Evolutionary conservation across 1,140 invertebrate species (phyloP), one percentile per base, ranked within the genome.

Genomic region (Archivesica marissinica): DNA sequence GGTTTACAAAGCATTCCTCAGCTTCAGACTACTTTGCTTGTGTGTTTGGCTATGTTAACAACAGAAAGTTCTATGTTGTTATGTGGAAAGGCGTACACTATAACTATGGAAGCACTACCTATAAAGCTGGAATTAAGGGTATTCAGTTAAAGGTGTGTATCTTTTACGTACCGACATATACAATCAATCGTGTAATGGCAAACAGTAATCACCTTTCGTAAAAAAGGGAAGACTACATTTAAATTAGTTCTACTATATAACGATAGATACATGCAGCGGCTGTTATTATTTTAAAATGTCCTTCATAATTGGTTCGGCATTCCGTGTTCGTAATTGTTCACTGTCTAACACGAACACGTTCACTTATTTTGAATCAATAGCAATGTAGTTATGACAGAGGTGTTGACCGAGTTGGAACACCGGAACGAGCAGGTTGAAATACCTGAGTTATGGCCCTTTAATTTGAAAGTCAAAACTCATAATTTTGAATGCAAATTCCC

Each of bases 21-120:
- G 98, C 99, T 90, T 97, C 99, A 91, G 98, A 99, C 93, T 99
- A 98, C 88, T 97, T 97, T 41, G 98, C 98, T 15, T 98, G 99
- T 89, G 97, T 99, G 50, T 89, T 54, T 90, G 96, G 96, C 87
- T 98, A 98, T 91, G 97, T 98, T 93, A 96, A 97, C 93, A 98
- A 97, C 90, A 96, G 96, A 52, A 96, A 97, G 88, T 99, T 99
- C 93, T 99, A 99, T 93, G 96, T 97, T 11, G 97, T 99, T 0
- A 98, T 98, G 96, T 99, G 98, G 98, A 99, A 98, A 94, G 98
- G 98, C 93, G 96, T 96, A 82, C 95, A 95, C 0, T 72, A 76
- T 17, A 86, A 86, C 35, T 90, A 88, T 35, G 81, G 72, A 15
- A 72, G 41, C 15, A 33, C 70, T 15, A 81, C 54, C 15, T 86